Evolutionary conservation across 2,113 vertebrate genomes (phyloP).

Genomic region (Scopus umbretta): DNA sequence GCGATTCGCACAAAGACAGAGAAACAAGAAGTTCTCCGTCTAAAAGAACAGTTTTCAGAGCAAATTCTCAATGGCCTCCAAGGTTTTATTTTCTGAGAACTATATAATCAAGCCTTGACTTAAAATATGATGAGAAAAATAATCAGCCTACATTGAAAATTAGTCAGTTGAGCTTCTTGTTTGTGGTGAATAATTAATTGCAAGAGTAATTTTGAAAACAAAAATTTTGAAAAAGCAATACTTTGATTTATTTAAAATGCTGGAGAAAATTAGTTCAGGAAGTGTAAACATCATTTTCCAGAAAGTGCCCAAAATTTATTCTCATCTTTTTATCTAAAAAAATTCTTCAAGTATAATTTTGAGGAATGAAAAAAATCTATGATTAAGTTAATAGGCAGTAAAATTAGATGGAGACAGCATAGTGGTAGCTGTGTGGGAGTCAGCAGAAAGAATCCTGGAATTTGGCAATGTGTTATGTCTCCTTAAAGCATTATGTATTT

Average conservation of each 20-base stretch:
- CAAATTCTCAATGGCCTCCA: not conserved
- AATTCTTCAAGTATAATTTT: not conserved
- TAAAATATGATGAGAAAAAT: not conserved
- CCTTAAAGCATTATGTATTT: not conserved
- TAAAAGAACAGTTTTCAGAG: not conserved
- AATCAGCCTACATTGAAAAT: not conserved
- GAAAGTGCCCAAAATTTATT: not conserved
- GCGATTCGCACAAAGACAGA: not conserved
- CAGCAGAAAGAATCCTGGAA: not conserved
- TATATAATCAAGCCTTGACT: not conserved
- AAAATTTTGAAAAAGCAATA: not conserved
- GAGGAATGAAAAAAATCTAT: not conserved
- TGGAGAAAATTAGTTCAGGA: not conserved
- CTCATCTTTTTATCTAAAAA: not conserved
- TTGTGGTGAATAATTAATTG: not conserved
- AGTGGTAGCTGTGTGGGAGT: not conserved
- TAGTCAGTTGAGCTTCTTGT: not conserved
- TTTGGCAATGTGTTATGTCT: not conserved
- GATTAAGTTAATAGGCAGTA: constrained; percentile 3
- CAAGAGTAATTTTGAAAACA: not conserved
- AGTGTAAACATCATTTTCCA: not conserved
- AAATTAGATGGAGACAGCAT: not conserved
- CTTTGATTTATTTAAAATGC: not conserved
- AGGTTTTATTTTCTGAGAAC: not conserved
- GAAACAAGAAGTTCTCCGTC: not conserved